Base-by-base conservation (phyloP, 1,140 invertebrate species). In the Drosophila sp. region DNA sequence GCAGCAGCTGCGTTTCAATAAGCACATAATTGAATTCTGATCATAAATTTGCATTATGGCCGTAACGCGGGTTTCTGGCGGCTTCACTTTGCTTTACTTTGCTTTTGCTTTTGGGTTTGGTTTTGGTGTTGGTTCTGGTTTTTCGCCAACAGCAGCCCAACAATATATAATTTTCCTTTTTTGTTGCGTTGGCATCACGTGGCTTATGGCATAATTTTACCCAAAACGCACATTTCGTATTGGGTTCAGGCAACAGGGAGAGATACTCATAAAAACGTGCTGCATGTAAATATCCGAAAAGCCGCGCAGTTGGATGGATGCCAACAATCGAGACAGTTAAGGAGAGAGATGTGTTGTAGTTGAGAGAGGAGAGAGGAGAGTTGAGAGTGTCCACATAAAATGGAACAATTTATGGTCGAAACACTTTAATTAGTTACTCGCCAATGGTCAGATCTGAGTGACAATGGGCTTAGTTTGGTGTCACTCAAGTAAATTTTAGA, bases 1-100 rank as follows among this genome's bases (percentile, higher is more conserved):
- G 78, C 64, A 89, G 74, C 86, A 89, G 86, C 84, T 84, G 84
- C 86, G 80, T 89, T 87, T 77, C 82, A 87, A 89, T 89, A 89
- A 90, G 84, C 86, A 89, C 86, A 89, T 89, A 89, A 89, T 89
- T 89, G 84, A 89, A 89, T 89, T 89, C 84, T 90, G 84, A 89
- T 89, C 81, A 89, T 89, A 89, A 89, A 89, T 89, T 89, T 89
- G 84, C 84, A 89, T 89, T 89, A 89, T 90, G 76, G 70, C 76
- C 67, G 63, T 70, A 63, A 69, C 79, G 76, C 77, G 67, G 66
- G 63, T 76, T 87, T 87, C 74, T 61, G 75, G 53, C 75, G 69
- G 80, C 81, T 84, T 84, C 65, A 62, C 62, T 79, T 43, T 69
- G 81, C 71, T 87, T 43, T 69, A 78, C 71, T 87, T 87, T 87